Evolutionary conservation across 2,113 vertebrate species (phyloP).

Genomic region (Passer montanus): DNA sequence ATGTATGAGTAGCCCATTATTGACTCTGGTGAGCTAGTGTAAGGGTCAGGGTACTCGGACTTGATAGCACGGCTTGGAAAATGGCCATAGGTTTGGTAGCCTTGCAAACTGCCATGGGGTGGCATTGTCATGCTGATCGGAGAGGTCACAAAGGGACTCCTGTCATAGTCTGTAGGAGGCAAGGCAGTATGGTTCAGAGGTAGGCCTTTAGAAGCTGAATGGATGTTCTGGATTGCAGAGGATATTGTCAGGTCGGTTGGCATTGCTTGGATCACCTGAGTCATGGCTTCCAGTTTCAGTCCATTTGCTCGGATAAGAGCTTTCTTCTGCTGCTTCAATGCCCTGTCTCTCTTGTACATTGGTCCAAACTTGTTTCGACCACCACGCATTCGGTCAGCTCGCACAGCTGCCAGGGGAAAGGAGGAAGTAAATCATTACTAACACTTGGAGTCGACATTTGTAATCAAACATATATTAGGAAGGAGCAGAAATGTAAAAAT

Average conservation of each 20-base stretch:
- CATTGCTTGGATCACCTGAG: slow-evolving; percentile 95
- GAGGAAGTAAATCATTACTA: background rate
- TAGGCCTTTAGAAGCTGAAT: slow-evolving; percentile 96
- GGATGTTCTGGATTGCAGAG: slow-evolving; percentile 97
- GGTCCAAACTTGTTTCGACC: slow-evolving; percentile 98
- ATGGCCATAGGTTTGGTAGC: slow-evolving; percentile 94
- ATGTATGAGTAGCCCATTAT: slow-evolving; percentile 96
- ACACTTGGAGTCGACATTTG: background rate
- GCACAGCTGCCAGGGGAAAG: slow-evolving; percentile 80
- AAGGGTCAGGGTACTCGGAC: slow-evolving; percentile 97
- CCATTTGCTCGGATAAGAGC: slow-evolving; percentile 97
- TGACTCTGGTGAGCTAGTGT: slow-evolving; percentile 95
- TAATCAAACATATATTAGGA: background rate
- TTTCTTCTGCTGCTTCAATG: slow-evolving; percentile 97
- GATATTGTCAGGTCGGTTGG: slow-evolving; percentile 96
- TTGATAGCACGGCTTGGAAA: slow-evolving; percentile 98
- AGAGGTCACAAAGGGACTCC: slow-evolving; percentile 95
- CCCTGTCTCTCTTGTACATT: slow-evolving; percentile 99
- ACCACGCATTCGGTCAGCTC: slow-evolving; percentile 96
- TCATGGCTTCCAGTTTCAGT: slow-evolving; percentile 98
- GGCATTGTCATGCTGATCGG: slow-evolving; percentile 99
- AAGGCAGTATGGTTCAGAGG: slow-evolving; percentile 95
- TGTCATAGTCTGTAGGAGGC: slow-evolving; percentile 95
- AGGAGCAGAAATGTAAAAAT: background rate
- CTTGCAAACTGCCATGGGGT: slow-evolving; percentile 90